Conservation (phyloP, 2,888 invertebrate species). For the Pollenia angustigena region DNA sequence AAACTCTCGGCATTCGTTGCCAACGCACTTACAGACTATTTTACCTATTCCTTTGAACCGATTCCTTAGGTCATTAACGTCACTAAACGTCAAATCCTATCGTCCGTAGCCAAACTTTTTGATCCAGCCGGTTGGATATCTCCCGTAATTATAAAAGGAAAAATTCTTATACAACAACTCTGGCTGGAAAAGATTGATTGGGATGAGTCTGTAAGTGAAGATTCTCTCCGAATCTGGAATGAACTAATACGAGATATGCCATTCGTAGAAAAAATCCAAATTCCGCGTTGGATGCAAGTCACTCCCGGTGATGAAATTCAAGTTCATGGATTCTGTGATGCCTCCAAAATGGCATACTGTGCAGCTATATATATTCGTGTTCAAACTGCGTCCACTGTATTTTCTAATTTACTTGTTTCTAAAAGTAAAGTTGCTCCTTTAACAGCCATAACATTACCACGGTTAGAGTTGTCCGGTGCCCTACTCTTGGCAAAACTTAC, state of each 20-base stretch:
- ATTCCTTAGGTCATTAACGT: neutral
- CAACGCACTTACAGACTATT: slow-evolving; percentile 4
- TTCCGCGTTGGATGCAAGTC: neutral
- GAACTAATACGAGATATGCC: neutral
- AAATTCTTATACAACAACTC: neutral
- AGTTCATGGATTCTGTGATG: slow-evolving; percentile 4
- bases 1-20: slow-evolving; percentile 21
- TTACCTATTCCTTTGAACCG: neutral
- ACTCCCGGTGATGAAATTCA: neutral
- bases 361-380: neutral
- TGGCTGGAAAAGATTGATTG: neutral
- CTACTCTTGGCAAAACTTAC: too few relatives aligned
- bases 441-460: too few relatives aligned
- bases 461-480: too few relatives aligned
- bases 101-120: neutral
- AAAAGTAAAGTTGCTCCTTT: too few relatives aligned
- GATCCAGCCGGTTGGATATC: slow-evolving; percentile 2
- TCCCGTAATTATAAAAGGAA: neutral
- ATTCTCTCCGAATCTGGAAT: slow-evolving; percentile 4
- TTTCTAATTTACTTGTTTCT: too few relatives aligned
- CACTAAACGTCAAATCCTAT: too few relatives aligned
- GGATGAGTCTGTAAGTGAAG: neutral
- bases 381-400: too few relatives aligned
- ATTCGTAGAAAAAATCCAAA: neutral
- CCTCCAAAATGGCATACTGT: slow-evolving; percentile 3